Evolutionary conservation across 2,888 invertebrate genomes (phyloP).

Genomic region (Trisateles emortualis): DNA sequence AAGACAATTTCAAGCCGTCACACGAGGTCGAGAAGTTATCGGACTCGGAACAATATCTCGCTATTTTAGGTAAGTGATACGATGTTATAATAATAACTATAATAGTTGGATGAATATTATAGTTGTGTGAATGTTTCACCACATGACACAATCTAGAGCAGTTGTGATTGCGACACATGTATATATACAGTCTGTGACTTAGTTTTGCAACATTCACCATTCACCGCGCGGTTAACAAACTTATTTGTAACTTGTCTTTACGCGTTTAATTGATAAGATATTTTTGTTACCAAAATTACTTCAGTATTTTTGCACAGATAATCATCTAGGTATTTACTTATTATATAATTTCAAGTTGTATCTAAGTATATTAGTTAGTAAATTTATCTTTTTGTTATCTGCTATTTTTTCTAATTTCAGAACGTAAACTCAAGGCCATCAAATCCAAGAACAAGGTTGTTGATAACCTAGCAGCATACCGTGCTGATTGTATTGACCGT

Average conservation of each 20-base stretch:
- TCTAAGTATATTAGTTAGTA: too few relatives aligned
- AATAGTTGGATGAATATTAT: background rate
- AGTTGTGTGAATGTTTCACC: conserved; percentile 25
- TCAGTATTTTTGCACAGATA: too few relatives aligned
- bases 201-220: conserved; percentile 24
- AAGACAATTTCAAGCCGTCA: conserved; percentile 86
- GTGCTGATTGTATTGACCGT: conserved; percentile 88
- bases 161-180: conserved; percentile 18
- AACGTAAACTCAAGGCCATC: conserved; percentile 75
- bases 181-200: conserved; percentile 23
- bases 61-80: conserved; percentile 89
- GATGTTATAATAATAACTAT: conserved; percentile 11
- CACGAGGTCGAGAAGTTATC: conserved; percentile 77
- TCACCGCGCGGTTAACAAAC: conserved; percentile 10
- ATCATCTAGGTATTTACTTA: too few relatives aligned
- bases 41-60: conserved; percentile 89
- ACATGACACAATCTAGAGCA: conserved; percentile 23
- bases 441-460: conserved; percentile 85
- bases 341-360: too few relatives aligned
- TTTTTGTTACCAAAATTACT: background rate
- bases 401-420: conserved; percentile 53
- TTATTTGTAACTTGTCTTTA: background rate
- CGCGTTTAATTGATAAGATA: background rate
- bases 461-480: conserved; percentile 85
- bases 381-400: too few relatives aligned